These are phyloP conservation scores for Zootoca vivipara DNA, from an alignment of 2,113 vertebrate genomes.

Conservation along the genomic window DNA sequence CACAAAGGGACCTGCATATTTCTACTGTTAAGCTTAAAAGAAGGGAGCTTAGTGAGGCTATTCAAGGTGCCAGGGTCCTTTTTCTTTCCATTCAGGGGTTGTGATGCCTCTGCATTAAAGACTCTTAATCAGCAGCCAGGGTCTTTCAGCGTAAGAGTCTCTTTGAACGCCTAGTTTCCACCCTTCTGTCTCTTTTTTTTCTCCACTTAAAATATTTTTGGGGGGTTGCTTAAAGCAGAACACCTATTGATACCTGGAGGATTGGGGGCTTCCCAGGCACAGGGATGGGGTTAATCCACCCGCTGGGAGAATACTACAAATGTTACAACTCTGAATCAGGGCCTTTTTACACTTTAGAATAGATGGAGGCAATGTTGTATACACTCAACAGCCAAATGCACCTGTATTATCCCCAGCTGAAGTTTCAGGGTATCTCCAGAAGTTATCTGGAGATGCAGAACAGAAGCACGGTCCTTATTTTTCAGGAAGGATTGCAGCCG, in stretches of 20 bases:
- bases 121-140: not conserved
- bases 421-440: not conserved
- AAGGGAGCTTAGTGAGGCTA: not conserved
- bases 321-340: not conserved
- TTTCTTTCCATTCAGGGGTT: slow-evolving; percentile 9
- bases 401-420: too few relatives aligned
- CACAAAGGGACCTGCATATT: slow-evolving; percentile 18
- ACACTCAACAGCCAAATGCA: not conserved
- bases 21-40: not conserved
- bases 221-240: not conserved
- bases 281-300: not conserved
- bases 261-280: not conserved
- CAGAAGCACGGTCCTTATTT: not conserved
- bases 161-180: not conserved
- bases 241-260: not conserved
- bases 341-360: not conserved
- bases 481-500: not conserved
- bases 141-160: not conserved
- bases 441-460: not conserved
- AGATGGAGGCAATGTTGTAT: not conserved
- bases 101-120: not conserved
- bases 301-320: not conserved
- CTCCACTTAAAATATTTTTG: not conserved
- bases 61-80: not conserved
- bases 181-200: not conserved